Base-by-base conservation (phyloP, 2,888 invertebrate genomes). In the Sphaerophoria taeniata region DNA sequence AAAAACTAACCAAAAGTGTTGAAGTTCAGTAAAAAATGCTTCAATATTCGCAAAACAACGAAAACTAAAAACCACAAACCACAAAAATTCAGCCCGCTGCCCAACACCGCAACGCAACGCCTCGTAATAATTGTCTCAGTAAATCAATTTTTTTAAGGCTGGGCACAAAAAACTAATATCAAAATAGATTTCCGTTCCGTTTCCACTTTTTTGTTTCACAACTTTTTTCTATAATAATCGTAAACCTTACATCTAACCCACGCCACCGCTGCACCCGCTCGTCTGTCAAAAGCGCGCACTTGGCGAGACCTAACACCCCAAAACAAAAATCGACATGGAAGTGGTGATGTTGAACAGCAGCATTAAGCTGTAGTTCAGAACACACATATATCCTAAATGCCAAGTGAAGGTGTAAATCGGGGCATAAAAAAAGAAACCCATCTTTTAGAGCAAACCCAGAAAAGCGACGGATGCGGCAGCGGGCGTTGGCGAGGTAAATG, bases 331-430 rank as follows among this genome's bases (percentile, higher is more conserved):
- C 49, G 16, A 65, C 47, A 65, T 49, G 34, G 65, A 53, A 56
- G 74, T 77, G 65, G 82, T 39, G 67, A 56, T 56, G 45, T 16
- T 58, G 56, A 70, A 81, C 81, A 51, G 85, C 85, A 85, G 85
- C 80, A 43, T 73, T 11, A 6, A 63, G 63, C 24, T 33, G 7
- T 16, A 60, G 43, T 81, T 11, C 43, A 43, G 7, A 9, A 9
- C 73, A 72, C 80, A 85, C 85, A 85, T 80, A 85, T 85, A 73
- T 85, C 51, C 76, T 73, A 85, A 85, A 83, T 83, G 83, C 75
- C 83, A 87, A 72, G 63, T 65, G 75, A 75, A 83, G 79, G 87
- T 87, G 83, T 80, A 87, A 80, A 72, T 43, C 12, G 60, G 43
- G 43, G 43, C 0, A 58, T 47, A 14, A 71, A 24, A 79, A 78